Conservation (phyloP, 2,113 vertebrate genomes). For the Tor tambroides region DNA sequence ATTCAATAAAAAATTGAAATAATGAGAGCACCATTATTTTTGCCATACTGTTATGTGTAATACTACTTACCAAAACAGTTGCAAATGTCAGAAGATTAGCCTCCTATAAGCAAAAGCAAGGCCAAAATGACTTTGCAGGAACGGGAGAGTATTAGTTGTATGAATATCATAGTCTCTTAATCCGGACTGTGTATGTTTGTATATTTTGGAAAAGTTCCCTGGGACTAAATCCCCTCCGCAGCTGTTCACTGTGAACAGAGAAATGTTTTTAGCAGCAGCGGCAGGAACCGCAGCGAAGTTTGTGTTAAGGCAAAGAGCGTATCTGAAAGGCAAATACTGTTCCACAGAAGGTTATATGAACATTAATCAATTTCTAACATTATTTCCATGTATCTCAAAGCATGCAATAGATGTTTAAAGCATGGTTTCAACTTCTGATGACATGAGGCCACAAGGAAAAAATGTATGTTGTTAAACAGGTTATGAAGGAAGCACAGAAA, state of each 20-base stretch:
- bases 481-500: background rate
- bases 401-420: background rate
- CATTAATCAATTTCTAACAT: background rate
- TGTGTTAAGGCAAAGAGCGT: background rate
- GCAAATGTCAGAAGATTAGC: background rate
- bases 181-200: constrained; percentile 63
- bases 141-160: constrained; percentile 53
- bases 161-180: constrained; percentile 61
- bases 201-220: constrained; percentile 73
- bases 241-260: constrained; percentile 67
- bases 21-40: background rate
- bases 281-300: background rate
- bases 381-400: too few species aligned
- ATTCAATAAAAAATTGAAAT: background rate
- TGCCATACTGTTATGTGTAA: background rate
- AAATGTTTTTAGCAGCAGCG: constrained; percentile 44
- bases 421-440: background rate
- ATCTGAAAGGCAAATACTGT: background rate
- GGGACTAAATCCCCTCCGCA: constrained; percentile 70
- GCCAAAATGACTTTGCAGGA: constrained; percentile 41
- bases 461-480: background rate
- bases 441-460: background rate
- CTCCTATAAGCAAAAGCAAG: background rate
- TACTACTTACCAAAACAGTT: background rate
- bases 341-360: background rate